Base-by-base conservation (phyloP, 2,113 vertebrate genomes). In the Romanogobio albipinnatus region DNA sequence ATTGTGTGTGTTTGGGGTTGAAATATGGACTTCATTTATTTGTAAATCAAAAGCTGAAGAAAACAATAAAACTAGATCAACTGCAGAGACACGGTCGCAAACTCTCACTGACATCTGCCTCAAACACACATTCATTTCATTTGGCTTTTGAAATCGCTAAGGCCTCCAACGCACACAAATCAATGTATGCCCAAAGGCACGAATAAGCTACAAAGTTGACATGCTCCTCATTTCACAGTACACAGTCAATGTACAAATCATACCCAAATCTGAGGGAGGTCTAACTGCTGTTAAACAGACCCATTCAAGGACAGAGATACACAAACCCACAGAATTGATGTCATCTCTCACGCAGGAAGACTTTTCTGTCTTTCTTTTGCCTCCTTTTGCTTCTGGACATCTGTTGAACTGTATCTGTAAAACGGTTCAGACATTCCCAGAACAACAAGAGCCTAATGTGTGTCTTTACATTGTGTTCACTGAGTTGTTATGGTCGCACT, bases 301-400 rank as follows among this genome's bases (percentile, higher is more conserved):
- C 68, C 64, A 86, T 88, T 56, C 82, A 43, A 39, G 43, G 81
- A 76, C 75, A 82, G 53, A 82, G 53, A 51, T 58, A 58, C n/a
- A 58, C 58, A 77, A 62, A 79, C 64, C 75, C 26, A 68, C n/a
- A 26, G 71, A 78, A 83, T 77, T 89, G 84, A 84, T 74, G 84
- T 75, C 59, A 74, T 43, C 68, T 89, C 26, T 85, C 85, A 11
- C 61, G 26, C 45, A 59, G 33, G 58, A 89, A 88, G 83, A 5
- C 7, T 53, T 77, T 11, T 49, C 82, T 66, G 83, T 53, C 47
- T 66, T 62, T 45, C 19, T 43, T 70, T 74, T 66, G 43, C 81
- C 26, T 84, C 33, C 13, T 4, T 81, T 70, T 43, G 78, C 78
- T 36, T 68, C 24, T 17, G 15, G 19, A 61, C 71, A n/a, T 62